phyloP scores from a whole-genome alignment of 2,797 vertebrate species.

The Macrochelys suwanniensis region DNA sequence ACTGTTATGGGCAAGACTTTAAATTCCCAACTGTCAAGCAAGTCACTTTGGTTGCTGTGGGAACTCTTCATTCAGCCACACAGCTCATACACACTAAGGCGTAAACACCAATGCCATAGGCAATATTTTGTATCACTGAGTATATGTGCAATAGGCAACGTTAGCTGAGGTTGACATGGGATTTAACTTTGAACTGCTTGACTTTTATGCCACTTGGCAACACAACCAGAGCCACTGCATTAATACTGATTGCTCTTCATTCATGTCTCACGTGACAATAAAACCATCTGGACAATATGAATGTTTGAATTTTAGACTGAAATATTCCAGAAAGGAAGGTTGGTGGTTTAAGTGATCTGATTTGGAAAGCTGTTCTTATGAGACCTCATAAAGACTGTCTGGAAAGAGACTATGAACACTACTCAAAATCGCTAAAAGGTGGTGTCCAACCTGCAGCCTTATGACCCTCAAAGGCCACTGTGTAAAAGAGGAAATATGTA shows the following conservation, averaged over 20 bases:
- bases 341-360: accelerated
- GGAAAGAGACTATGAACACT: too few species aligned
- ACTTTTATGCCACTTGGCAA: background rate
- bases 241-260: background rate
- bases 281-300: background rate
- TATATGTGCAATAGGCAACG: too few species aligned
- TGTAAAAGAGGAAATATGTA: background rate
- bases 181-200: background rate
- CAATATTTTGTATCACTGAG: too few species aligned
- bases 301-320: background rate
- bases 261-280: background rate
- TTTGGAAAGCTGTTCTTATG: background rate
- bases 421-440: too few species aligned
- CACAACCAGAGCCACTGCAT: background rate
- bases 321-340: background rate
- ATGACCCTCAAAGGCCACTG: background rate
- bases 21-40: too few species aligned
- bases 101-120: too few species aligned
- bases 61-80: too few species aligned
- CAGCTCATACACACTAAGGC: too few species aligned
- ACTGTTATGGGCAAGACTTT: too few species aligned
- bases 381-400: background rate
- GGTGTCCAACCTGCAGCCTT: background rate
- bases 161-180: too few species aligned
- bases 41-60: too few species aligned